Percentiles rank a stretch among this genome's conserved stretches.
phyloP scores from a whole-genome alignment of 2,888 invertebrate genomes.

The Chymomyza amoena region DNA sequence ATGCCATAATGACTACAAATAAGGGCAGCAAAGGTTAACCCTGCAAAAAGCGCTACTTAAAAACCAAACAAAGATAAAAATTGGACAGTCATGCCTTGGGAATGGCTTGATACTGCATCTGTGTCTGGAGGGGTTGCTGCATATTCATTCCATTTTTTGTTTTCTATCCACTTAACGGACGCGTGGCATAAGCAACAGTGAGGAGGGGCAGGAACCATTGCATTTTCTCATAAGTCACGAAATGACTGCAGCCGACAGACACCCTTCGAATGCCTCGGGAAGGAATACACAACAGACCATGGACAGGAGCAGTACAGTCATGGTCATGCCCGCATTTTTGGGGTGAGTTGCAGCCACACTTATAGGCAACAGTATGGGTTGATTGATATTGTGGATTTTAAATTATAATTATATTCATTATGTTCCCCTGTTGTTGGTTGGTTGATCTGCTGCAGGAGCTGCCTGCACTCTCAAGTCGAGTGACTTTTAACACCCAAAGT shows the following conservation, averaged over 20 bases:
- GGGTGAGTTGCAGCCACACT: background rate
- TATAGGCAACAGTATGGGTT: conserved; percentile 34
- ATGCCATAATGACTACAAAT: background rate
- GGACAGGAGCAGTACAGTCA: conserved; percentile 33
- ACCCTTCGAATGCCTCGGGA: background rate
- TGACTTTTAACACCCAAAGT: conserved; percentile 40
- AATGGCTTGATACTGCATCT: background rate
- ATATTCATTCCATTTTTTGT: background rate
- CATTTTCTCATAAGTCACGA: conserved; percentile 21
- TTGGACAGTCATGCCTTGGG: background rate
- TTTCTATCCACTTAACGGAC: conserved; percentile 15
- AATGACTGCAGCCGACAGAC: background rate
- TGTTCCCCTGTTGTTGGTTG: background rate
- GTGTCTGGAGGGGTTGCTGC: background rate
- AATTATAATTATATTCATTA: conserved; percentile 40
- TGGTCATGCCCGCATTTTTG: conserved; percentile 11
- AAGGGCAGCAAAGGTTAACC: background rate
- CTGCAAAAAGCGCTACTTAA: background rate
- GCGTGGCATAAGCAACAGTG: conserved; percentile 44
- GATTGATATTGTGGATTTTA: conserved; percentile 36
- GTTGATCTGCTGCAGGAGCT: background rate
- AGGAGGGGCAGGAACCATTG: conserved; percentile 17
- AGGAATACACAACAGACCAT: background rate
- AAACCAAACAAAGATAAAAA: background rate
- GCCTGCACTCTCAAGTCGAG: background rate